Percentiles rank a stretch among this genome's conserved stretches.
Evolutionary conservation across 2,888 invertebrate species (phyloP).

Genomic region (Dromius quadrimaculatus): DNA sequence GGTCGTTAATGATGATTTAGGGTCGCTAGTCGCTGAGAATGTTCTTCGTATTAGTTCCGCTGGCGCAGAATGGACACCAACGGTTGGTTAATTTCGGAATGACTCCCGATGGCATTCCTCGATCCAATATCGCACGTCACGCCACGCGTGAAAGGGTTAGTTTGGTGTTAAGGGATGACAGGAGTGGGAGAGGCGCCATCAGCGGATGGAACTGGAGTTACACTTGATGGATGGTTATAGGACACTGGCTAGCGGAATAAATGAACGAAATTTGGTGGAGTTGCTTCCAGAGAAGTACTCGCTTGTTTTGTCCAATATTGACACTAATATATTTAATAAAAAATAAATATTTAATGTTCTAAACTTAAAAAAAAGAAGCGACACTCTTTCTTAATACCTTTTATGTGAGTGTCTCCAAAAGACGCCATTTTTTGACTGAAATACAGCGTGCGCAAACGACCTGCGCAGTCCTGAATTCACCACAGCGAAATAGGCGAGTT

Average conservation of each 20-base stretch:
- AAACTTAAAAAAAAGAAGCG: too few relatives aligned
- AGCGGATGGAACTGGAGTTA: not conserved
- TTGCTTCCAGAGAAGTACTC: not conserved
- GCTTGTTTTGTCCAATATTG: not conserved
- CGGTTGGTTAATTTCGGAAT: slow-evolving; percentile 49
- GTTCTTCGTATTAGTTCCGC: slow-evolving; percentile 35
- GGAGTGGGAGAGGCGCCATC: not conserved
- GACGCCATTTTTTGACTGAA: too few relatives aligned
- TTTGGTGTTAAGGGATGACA: too few relatives aligned
- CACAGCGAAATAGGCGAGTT: too few relatives aligned
- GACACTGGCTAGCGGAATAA: slow-evolving; percentile 16
- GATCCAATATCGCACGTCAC: slow-evolving; percentile 50
- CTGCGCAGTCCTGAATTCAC: too few relatives aligned
- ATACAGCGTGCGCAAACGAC: too few relatives aligned
- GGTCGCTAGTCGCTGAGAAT: slow-evolving; percentile 23
- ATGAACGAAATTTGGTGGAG: slow-evolving; percentile 34
- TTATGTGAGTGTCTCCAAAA: too few relatives aligned
- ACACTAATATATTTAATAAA: too few relatives aligned
- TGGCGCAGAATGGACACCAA: slow-evolving; percentile 17
- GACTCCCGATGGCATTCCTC: slow-evolving; percentile 50
- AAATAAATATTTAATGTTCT: too few relatives aligned
- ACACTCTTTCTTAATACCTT: not conserved
- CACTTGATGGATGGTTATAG: slow-evolving; percentile 31
- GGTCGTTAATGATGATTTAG: slow-evolving; percentile 51
- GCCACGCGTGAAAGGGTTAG: slow-evolving; percentile 27